A percentile compares a stretch with the other conserved stretches of the same genome.
These are phyloP conservation scores for Vireo griseus DNA, from an alignment of 2,797 vertebrate genomes.

Conservation along the genomic window DNA sequence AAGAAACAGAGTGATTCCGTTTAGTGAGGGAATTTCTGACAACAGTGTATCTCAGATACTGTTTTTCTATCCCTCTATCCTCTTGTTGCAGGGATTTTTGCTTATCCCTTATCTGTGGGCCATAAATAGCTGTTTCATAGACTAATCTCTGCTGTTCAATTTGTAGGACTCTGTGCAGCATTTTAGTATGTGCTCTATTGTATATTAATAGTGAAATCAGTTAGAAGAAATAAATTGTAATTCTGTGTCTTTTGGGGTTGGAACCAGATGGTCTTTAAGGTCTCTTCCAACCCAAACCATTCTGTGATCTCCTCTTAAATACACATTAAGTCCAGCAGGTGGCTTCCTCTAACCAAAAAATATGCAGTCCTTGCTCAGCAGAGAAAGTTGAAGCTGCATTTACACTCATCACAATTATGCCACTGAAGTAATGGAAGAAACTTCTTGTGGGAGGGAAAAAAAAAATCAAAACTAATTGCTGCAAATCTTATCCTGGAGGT, in stretches of 20 bases:
- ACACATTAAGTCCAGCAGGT: conserved; percentile 22
- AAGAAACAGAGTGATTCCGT: neutral
- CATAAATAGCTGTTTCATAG: neutral
- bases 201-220: neutral
- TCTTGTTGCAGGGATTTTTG: neutral
- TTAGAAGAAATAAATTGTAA: neutral
- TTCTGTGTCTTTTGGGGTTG: neutral
- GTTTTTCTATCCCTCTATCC: neutral
- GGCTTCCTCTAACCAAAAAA: neutral
- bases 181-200: neutral
- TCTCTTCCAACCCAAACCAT: neutral
- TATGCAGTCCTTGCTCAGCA: neutral
- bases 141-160: neutral
- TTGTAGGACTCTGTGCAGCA: neutral
- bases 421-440: neutral
- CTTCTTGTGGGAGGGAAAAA: rapidly evolving
- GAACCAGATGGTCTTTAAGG: neutral
- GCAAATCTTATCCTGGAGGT: neutral
- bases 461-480: neutral
- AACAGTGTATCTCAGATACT: neutral
- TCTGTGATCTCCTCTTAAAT: neutral
- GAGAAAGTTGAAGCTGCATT: neutral
- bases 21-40: neutral
- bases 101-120: neutral
- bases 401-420: neutral